Evolutionary conservation across 2,113 vertebrate species (phyloP).

Genomic region (Mesitornis unicolor): DNA sequence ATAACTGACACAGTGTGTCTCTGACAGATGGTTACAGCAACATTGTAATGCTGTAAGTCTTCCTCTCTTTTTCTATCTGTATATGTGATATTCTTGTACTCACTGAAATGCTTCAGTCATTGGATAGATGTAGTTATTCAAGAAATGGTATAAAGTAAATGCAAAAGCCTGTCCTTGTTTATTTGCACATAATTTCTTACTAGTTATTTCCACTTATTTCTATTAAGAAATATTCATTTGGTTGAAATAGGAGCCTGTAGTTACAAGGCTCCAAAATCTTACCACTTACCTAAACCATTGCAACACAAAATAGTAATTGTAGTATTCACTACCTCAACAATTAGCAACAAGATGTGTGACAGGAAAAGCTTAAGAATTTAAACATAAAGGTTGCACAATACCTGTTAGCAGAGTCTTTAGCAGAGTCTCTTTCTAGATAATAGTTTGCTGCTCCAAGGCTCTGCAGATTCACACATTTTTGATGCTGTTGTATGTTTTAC

Average conservation of each 20-base stretch:
- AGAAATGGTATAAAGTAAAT: not conserved
- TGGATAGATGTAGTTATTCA: not conserved
- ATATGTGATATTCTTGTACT: not conserved
- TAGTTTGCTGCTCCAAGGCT: not conserved
- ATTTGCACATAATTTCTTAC: accelerated
- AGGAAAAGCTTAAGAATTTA: not conserved
- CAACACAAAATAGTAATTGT: not conserved
- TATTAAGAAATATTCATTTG: not conserved
- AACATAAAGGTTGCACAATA: not conserved
- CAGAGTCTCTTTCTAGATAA: not conserved
- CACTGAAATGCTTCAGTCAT: not conserved
- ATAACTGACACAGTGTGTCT: not conserved
- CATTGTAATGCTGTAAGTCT: not conserved
- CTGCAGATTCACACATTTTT: accelerated
- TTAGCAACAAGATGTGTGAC: not conserved
- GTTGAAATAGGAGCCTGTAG: not conserved
- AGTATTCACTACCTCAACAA: not conserved
- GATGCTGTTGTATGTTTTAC: not conserved
- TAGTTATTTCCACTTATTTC: not conserved
- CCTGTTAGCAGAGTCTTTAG: not conserved
- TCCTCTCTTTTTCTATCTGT: not conserved
- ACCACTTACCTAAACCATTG: not conserved
- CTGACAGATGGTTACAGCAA: not conserved
- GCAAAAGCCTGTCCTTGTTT: not conserved
- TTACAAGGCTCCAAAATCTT: not conserved